Percentiles rank a stretch among this genome's conserved stretches.
Conservation (phyloP, 2,113 vertebrate species). For the Mohoua ochrocephala region DNA sequence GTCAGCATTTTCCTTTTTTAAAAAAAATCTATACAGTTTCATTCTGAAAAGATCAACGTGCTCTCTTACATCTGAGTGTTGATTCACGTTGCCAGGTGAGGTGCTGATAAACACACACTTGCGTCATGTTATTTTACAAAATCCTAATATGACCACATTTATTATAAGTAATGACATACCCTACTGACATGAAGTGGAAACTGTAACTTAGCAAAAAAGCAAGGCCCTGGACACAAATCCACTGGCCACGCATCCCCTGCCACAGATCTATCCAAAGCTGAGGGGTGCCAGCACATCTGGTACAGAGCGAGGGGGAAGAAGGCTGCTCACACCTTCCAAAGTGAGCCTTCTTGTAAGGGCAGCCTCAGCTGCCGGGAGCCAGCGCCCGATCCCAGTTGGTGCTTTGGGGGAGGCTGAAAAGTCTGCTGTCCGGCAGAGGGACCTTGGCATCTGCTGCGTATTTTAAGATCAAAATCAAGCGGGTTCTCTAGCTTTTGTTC, state of each 20-base stretch:
- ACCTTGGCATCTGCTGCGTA: accelerated
- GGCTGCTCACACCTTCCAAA: not conserved
- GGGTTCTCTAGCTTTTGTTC: accelerated
- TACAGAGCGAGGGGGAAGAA: accelerated
- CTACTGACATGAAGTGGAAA: accelerated
- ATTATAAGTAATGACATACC: not conserved
- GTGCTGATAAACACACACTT: not conserved
- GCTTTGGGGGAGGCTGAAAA: accelerated
- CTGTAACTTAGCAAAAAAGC: not conserved
- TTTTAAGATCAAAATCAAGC: not conserved
- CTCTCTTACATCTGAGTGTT: not conserved
- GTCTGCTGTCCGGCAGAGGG: not conserved
- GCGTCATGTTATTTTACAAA: not conserved
- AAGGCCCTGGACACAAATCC: too few relatives aligned
- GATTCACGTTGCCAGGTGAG: not conserved
- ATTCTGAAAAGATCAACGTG: not conserved
- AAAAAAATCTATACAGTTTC: not conserved
- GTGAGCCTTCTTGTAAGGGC: accelerated
- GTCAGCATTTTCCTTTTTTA: not conserved
- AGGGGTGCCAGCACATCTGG: accelerated
- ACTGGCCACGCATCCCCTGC: accelerated
- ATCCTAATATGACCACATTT: not conserved
- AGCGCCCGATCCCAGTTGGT: accelerated
- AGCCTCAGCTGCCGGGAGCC: accelerated
- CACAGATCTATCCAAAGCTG: accelerated